Percentiles rank a stretch among this genome's conserved stretches.
These are phyloP conservation scores for Polymixis lichenea DNA, from an alignment of 2,888 invertebrate genomes.

Conservation along the genomic window DNA sequence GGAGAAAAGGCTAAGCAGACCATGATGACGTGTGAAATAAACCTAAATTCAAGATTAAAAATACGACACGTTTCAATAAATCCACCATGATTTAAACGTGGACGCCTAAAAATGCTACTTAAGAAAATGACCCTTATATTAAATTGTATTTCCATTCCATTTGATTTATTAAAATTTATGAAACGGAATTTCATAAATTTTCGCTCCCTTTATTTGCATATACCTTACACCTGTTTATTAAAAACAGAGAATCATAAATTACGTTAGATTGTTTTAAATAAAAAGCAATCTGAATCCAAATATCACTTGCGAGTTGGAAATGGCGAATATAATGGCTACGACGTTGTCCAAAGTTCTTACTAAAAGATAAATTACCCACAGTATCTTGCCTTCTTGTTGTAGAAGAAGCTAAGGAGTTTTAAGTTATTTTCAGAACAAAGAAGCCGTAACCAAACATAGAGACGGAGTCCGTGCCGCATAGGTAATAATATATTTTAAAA, in stretches of 20 bases:
- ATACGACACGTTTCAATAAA: conserved; percentile 14
- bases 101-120: conserved; percentile 23
- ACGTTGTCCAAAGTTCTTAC: conserved; percentile 28
- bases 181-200: conserved; percentile 45
- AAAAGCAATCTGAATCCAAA: conserved; percentile 43
- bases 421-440: not conserved
- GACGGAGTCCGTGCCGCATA: not conserved
- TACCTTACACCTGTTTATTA: conserved; percentile 52
- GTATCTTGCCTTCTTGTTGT: not conserved
- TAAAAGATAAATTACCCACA: conserved; percentile 32
- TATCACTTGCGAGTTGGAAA: conserved; percentile 18
- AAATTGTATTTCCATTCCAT: conserved; percentile 55
- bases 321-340: conserved; percentile 15
- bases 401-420: conserved; percentile 5
- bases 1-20: not conserved
- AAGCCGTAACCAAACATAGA: conserved; percentile 5
- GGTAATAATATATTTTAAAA: not conserved
- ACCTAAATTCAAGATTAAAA: not conserved
- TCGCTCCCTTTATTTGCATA: conserved; percentile 60
- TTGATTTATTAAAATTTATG: conserved; percentile 53
- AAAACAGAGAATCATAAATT: conserved; percentile 59
- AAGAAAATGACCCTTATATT: conserved; percentile 29
- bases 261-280: conserved; percentile 43
- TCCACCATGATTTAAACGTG: conserved; percentile 11
- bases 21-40: conserved; percentile 13